Percentiles rank a stretch among this genome's conserved stretches.
These are phyloP conservation scores for Dione vanillae DNA, from an alignment of 2,888 invertebrate genomes.

Conservation along the genomic window DNA sequence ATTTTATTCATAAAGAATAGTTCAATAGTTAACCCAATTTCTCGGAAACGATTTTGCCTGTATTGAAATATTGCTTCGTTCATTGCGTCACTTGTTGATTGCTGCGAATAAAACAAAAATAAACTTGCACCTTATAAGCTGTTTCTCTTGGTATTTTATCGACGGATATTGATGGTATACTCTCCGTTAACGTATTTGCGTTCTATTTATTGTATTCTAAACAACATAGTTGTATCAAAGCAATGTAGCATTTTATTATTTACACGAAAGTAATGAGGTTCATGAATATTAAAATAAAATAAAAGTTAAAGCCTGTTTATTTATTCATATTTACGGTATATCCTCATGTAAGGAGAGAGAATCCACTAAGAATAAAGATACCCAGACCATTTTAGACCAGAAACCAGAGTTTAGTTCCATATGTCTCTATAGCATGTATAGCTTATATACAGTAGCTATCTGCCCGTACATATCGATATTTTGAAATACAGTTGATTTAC, in stretches of 20 bases:
- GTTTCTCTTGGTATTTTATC: not conserved
- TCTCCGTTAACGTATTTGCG: not conserved
- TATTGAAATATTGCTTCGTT: slow-evolving; percentile 41
- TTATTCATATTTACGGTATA: too few species aligned
- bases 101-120: slow-evolving; percentile 26
- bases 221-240: not conserved
- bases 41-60: slow-evolving; percentile 46
- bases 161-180: not conserved
- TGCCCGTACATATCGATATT: too few species aligned
- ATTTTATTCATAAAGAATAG: slow-evolving; percentile 29
- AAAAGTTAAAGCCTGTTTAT: too few species aligned
- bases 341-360: too few species aligned
- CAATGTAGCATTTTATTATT: too few species aligned
- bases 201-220: not conserved
- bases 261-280: too few species aligned
- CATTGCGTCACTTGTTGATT: slow-evolving; percentile 43
- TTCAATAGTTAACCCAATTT: slow-evolving; percentile 52
- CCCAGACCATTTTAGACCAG: too few species aligned
- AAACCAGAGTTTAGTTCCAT: too few species aligned
- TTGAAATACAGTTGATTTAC: slow-evolving; percentile 2
- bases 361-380: too few species aligned
- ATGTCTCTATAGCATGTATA: too few species aligned
- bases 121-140: slow-evolving; percentile 6
- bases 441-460: too few species aligned
- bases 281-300: too few species aligned